phyloP scores from a whole-genome alignment of 2,888 invertebrate genomes.

The Stenodera caucasica region DNA sequence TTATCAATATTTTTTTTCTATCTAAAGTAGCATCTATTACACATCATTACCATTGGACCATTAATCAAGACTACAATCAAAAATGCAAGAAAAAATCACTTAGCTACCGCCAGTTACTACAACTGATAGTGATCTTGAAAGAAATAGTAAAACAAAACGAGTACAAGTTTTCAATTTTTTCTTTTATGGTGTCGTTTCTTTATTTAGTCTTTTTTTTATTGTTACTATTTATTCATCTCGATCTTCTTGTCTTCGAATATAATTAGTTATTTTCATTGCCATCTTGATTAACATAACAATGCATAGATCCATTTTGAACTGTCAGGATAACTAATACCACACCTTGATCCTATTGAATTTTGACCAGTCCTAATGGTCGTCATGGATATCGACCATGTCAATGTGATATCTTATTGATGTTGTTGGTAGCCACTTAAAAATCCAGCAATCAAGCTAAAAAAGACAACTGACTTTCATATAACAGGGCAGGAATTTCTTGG shows the following conservation, averaged over 20 bases:
- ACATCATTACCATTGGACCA: slow-evolving; percentile 36
- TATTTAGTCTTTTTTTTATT: too few relatives aligned
- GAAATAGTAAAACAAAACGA: slow-evolving; percentile 37
- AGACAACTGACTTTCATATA: too few relatives aligned
- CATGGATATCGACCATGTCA: slow-evolving; percentile 24
- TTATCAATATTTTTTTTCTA: not conserved
- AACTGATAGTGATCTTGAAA: slow-evolving; percentile 28
- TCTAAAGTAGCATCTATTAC: slow-evolving; percentile 38
- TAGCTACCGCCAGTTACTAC: slow-evolving; percentile 37
- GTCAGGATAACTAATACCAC: slow-evolving; percentile 37
- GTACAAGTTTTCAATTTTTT: slow-evolving; percentile 15
- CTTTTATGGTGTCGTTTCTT: not conserved
- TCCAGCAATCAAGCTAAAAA: too few relatives aligned
- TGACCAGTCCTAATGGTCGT: slow-evolving; percentile 30
- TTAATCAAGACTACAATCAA: slow-evolving; percentile 39
- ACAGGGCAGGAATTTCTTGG: too few relatives aligned
- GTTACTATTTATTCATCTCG: not conserved
- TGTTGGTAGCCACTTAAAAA: not conserved
- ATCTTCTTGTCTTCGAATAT: slow-evolving; percentile 23
- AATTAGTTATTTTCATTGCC: slow-evolving; percentile 47
- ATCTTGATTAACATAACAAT: slow-evolving; percentile 49
- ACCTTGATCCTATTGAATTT: slow-evolving; percentile 29
- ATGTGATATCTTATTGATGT: slow-evolving; percentile 24
- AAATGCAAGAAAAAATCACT: slow-evolving; percentile 36
- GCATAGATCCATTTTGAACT: slow-evolving; percentile 45